Conservation (phyloP, 2,888 invertebrate species). For the Cryptus viduatorius region DNA sequence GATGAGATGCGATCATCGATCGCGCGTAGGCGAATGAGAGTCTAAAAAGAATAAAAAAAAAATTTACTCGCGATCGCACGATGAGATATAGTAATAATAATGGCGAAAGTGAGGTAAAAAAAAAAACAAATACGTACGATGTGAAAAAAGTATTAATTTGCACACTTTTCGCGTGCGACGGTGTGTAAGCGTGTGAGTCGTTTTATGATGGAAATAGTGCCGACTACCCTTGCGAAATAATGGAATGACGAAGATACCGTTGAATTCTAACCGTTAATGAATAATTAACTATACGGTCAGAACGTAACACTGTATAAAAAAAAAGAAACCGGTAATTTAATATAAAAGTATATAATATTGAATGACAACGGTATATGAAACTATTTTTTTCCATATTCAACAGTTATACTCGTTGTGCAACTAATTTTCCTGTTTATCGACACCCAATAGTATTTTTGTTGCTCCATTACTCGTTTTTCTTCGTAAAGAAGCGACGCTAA, state of each 20-base stretch:
- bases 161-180: constrained; percentile 12
- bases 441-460: constrained; percentile 8
- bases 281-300: constrained; percentile 6
- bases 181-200: constrained; percentile 1
- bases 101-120: constrained; percentile 60
- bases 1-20: constrained; percentile 48
- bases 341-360: not conserved
- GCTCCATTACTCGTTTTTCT: not conserved
- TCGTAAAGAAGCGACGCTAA: not conserved
- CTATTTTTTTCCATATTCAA: constrained; percentile 5
- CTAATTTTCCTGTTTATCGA: not conserved
- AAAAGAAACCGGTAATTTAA: not conserved
- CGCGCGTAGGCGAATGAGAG: constrained; percentile 14
- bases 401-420: not conserved
- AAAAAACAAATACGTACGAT: constrained; percentile 33
- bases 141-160: constrained; percentile 31
- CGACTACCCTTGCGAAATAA: constrained; percentile 15
- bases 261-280: constrained; percentile 1
- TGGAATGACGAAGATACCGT: constrained; percentile 12
- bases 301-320: too few relatives aligned
- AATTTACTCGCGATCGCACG: constrained; percentile 41
- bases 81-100: constrained; percentile 56
- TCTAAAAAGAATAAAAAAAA: constrained; percentile 28
- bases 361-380: constrained; percentile 2
- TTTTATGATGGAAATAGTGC: constrained; percentile 1